These are phyloP conservation scores for Protodeltote pygarga DNA, from an alignment of 2,888 invertebrate genomes.

Conservation along the genomic window DNA sequence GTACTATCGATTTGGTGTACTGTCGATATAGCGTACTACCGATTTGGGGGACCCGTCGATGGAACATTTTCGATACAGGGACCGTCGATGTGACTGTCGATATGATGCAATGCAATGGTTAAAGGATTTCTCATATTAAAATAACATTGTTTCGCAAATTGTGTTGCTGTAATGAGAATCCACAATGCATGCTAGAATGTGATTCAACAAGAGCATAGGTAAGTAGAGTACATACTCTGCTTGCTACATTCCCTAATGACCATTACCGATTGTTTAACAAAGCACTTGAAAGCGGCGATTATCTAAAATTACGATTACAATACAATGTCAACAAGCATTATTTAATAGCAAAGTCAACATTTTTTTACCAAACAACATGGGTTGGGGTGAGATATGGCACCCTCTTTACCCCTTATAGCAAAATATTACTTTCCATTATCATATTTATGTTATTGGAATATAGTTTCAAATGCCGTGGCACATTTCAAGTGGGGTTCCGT, in stretches of 20 bases:
- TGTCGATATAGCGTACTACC: too few relatives aligned
- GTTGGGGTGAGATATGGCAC: constrained; percentile 52
- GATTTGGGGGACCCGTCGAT: too few relatives aligned
- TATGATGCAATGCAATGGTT: too few relatives aligned
- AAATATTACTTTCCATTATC: constrained; percentile 25
- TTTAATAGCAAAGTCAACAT: constrained; percentile 72
- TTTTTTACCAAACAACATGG: constrained; percentile 68
- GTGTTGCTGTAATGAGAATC: too few relatives aligned
- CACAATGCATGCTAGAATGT: too few relatives aligned
- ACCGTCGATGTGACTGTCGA: too few relatives aligned
- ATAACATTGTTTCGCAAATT: too few relatives aligned
- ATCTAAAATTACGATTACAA: constrained; percentile 61
- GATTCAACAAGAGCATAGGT: too few relatives aligned
- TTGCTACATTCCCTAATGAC: constrained; percentile 15
- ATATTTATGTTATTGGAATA: constrained; percentile 6
- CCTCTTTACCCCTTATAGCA: constrained; percentile 48
- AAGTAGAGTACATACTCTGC: too few relatives aligned
- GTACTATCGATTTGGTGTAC: too few relatives aligned
- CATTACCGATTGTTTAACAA: constrained; percentile 36
- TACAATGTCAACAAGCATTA: constrained; percentile 68
- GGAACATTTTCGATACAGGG: too few relatives aligned
- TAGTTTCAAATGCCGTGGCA: constrained; percentile 22
- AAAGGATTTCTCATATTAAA: too few relatives aligned
- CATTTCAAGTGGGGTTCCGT: constrained; percentile 29
- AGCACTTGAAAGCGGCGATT: constrained; percentile 39